phyloP scores from a whole-genome alignment of 2,797 vertebrate genomes.

The Mormyrops attenuatus region DNA sequence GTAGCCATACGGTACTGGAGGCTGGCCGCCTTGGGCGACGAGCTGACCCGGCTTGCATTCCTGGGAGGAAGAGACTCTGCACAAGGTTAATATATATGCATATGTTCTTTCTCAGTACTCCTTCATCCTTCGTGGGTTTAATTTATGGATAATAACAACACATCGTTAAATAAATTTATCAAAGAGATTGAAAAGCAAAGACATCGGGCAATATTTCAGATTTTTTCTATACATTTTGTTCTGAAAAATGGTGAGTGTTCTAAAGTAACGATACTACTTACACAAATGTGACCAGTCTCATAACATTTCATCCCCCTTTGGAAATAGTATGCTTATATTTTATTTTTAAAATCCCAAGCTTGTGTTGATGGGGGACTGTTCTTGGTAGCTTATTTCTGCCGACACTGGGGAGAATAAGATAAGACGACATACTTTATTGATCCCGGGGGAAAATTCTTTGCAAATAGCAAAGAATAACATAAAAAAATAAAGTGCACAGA shows the following conservation, averaged over 20 bases:
- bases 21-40: neutral
- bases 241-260: no score
- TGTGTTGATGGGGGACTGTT: slow-evolving; percentile 60
- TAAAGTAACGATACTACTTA: neutral
- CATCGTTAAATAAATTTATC: neutral
- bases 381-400: slow-evolving; percentile 64
- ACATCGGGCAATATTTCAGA: neutral
- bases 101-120: neutral
- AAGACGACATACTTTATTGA: slow-evolving; percentile 14
- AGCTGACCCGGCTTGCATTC: neutral
- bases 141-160: neutral
- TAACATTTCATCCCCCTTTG: neutral
- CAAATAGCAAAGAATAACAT: slow-evolving; percentile 18
- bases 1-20: neutral
- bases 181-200: neutral
- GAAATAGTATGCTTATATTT: slow-evolving; percentile 22
- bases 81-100: neutral
- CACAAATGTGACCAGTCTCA: neutral
- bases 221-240: neutral
- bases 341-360: slow-evolving; percentile 66
- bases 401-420: slow-evolving; percentile 64
- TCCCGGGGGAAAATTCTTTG: slow-evolving; percentile 2
- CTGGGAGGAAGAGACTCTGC: neutral
- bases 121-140: neutral
- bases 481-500: neutral